phyloP scores from a whole-genome alignment of 1,140 invertebrate genomes.

The Pissodes strobi region DNA sequence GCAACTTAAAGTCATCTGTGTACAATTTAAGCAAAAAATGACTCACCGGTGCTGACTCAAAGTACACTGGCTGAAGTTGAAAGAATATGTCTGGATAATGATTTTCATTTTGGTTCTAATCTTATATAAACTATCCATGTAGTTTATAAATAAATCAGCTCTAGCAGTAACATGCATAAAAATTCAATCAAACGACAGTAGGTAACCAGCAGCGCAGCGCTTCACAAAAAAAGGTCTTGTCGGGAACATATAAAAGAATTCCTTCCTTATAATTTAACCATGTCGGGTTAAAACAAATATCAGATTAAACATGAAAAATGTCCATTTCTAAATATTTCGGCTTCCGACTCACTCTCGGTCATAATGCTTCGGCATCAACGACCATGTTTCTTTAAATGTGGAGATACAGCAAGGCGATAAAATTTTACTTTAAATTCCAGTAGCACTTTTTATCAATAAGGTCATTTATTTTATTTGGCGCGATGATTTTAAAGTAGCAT shows the following conservation, averaged over 20 bases:
- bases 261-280: conserved; percentile 2
- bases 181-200: too few species aligned
- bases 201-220: too few species aligned
- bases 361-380: conserved; percentile 7
- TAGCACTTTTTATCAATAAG: conserved; percentile 16
- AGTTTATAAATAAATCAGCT: too few species aligned
- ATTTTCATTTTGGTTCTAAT: too few species aligned
- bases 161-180: too few species aligned
- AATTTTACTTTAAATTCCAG: conserved; percentile 20
- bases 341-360: conserved; percentile 14
- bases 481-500: neutral
- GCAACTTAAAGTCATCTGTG: too few species aligned
- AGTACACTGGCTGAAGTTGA: too few species aligned
- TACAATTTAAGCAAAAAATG: too few species aligned
- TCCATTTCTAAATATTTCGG: conserved; percentile 11
- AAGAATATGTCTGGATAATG: too few species aligned
- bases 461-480: conserved; percentile 1
- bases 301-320: conserved; percentile 23
- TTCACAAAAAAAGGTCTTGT: neutral
- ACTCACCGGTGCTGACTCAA: too few species aligned
- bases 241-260: conserved; percentile 9
- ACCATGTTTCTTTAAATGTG: conserved; percentile 19
- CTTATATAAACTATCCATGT: too few species aligned
- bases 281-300: conserved; percentile 19
- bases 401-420: conserved; percentile 2